Evolutionary conservation across 2,888 invertebrate species (phyloP).

Genomic region (Sinodicranocentrus sp.): DNA sequence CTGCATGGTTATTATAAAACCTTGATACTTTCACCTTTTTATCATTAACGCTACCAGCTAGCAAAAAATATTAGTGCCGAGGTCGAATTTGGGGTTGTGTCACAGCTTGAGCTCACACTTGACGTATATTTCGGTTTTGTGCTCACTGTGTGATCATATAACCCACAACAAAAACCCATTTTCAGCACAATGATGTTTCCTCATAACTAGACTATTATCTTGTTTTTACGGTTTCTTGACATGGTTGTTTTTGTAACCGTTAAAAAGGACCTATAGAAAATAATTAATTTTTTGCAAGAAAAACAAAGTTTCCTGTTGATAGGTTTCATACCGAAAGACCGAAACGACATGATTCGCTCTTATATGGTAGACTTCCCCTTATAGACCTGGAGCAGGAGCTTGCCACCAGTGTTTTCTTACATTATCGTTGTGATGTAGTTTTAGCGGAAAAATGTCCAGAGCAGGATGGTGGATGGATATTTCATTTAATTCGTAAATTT

Average conservation of each 20-base stretch:
- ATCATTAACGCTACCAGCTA: slow-evolving; percentile 15
- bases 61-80: slow-evolving; percentile 54
- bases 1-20: slow-evolving; percentile 6
- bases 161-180: not conserved
- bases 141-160: too few relatives aligned
- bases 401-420: not conserved
- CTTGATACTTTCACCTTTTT: slow-evolving; percentile 52
- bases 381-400: too few relatives aligned
- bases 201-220: too few relatives aligned
- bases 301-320: too few relatives aligned
- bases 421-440: not conserved
- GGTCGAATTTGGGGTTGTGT: slow-evolving; percentile 17
- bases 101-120: slow-evolving; percentile 35
- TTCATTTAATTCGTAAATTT: slow-evolving; percentile 59
- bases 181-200: not conserved
- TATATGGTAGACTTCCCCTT: too few relatives aligned
- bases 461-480: slow-evolving; percentile 13
- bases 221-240: too few relatives aligned
- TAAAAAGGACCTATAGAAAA: too few relatives aligned
- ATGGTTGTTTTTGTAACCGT: too few relatives aligned
- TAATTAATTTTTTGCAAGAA: too few relatives aligned
- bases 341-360: too few relatives aligned
- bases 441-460: not conserved
- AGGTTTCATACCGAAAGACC: too few relatives aligned
- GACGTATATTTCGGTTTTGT: too few relatives aligned